Evolutionary conservation across 2,797 vertebrate species (phyloP).

Genomic region (Clarias laeviceps): DNA sequence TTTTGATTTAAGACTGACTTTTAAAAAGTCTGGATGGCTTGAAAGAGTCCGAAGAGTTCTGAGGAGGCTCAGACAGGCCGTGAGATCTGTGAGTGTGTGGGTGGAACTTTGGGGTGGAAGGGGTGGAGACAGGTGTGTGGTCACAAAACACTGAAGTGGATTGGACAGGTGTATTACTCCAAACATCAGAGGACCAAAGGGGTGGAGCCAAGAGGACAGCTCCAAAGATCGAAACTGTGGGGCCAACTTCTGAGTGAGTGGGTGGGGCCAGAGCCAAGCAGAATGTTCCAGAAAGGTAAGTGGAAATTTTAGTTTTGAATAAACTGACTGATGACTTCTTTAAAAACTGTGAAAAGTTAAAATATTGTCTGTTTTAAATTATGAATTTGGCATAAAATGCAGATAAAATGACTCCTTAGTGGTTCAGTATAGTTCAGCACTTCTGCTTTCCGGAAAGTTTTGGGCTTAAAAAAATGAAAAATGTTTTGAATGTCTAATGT

Average conservation of each 20-base stretch:
- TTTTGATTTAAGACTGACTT: no score
- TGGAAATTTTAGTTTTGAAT: not conserved
- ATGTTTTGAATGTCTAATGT: not conserved
- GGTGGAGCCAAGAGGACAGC: not conserved
- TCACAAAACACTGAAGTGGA: not conserved
- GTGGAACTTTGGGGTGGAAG: not conserved
- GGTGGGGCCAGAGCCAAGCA: not conserved
- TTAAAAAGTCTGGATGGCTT: not conserved
- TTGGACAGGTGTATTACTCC: not conserved
- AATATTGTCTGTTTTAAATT: no score
- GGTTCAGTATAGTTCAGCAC: no score
- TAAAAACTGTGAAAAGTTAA: no score
- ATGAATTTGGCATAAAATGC: no score
- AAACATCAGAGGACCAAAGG: not conserved
- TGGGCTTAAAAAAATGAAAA: not conserved
- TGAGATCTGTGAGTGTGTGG: not conserved
- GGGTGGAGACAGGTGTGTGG: not conserved
- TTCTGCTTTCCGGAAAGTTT: not conserved
- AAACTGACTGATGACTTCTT: not conserved
- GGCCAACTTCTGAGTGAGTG: no score
- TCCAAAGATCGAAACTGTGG: not conserved
- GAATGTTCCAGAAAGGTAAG: not conserved
- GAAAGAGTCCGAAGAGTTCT: not conserved
- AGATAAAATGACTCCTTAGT: not conserved
- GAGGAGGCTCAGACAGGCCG: not conserved